phyloP scores from a whole-genome alignment of 2,797 vertebrate species.

The Rousettus madagascariensis region DNA sequence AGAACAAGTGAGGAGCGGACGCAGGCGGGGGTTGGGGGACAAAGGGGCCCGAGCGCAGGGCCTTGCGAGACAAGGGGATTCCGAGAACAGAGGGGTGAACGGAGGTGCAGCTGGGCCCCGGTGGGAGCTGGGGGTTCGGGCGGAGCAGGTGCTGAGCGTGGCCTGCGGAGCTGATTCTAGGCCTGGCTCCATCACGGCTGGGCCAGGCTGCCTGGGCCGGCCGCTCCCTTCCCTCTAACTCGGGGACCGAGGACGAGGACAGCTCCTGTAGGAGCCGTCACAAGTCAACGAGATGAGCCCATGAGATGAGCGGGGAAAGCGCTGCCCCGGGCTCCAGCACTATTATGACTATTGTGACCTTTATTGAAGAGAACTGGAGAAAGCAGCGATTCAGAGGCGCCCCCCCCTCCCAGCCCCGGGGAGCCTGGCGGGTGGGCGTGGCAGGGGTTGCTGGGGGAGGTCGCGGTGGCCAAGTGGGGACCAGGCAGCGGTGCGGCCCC shows the following conservation, averaged over 20 bases:
- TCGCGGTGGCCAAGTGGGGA: too few species aligned
- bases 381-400: neutral
- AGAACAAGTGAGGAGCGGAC: conserved; percentile 92
- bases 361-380: fast-evolving
- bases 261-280: neutral
- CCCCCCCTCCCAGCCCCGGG: too few species aligned
- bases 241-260: neutral
- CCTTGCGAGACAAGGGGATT: neutral
- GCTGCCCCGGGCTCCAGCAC: neutral
- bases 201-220: neutral
- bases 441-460: too few species aligned
- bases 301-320: neutral
- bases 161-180: neutral
- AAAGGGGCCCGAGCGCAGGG: fast-evolving
- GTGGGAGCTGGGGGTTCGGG: fast-evolving
- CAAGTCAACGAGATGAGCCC: neutral
- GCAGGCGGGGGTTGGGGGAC: fast-evolving
- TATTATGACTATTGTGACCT: neutral
- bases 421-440: neutral
- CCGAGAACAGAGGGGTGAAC: neutral
- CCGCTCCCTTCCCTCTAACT: neutral
- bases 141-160: fast-evolving
- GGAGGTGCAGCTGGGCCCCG: neutral
- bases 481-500: neutral
- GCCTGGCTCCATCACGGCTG: neutral